These are phyloP conservation scores for Hippocampus barbouri DNA, from an alignment of 2,113 vertebrate species.

Conservation along the genomic window DNA sequence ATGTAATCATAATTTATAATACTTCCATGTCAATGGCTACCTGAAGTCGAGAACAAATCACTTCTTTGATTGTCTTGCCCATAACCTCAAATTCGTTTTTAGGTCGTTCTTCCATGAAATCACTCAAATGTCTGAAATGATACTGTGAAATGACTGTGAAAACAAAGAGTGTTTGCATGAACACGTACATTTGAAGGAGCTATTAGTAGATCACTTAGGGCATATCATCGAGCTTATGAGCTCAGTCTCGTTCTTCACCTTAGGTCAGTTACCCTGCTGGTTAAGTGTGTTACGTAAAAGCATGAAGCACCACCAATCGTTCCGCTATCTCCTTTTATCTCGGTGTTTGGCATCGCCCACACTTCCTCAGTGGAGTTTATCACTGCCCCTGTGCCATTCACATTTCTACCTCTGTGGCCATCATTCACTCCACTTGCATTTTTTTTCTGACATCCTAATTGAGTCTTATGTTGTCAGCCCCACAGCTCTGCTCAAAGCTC, in stretches of 20 bases:
- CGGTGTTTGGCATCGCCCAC: slow-evolving; percentile 4
- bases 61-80: neutral
- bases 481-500: slow-evolving; percentile 42
- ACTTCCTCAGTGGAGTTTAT: neutral
- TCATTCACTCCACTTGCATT: slow-evolving; percentile 49
- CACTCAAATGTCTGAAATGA: neutral
- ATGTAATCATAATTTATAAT: neutral
- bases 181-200: neutral
- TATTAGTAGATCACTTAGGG: neutral
- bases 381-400: neutral
- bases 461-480: slow-evolving; percentile 58
- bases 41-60: neutral
- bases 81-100: neutral
- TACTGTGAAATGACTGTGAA: neutral
- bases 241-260: neutral
- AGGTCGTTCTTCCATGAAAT: neutral
- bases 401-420: slow-evolving; percentile 19
- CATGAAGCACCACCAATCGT: neutral
- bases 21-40: neutral
- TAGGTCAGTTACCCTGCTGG: neutral
- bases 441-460: slow-evolving; percentile 50
- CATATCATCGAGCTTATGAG: slow-evolving; percentile 3
- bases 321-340: neutral
- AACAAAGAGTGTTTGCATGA: neutral
- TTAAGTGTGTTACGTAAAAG: neutral